Evolutionary conservation across 2,888 invertebrate genomes (phyloP).

Genomic region (Epinotia brunnichana): DNA sequence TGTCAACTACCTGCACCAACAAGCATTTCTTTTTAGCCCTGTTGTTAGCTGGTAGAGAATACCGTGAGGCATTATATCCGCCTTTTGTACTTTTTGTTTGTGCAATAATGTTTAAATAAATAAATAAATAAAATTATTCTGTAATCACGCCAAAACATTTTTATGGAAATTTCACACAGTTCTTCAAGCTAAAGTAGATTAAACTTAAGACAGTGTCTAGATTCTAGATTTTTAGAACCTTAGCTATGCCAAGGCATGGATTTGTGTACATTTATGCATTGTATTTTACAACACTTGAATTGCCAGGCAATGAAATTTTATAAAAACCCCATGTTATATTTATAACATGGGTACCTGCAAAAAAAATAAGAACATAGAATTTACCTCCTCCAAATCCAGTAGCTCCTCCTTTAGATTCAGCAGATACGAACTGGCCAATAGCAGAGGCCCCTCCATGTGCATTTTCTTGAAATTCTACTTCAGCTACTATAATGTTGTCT

Average conservation of each 20-base stretch:
- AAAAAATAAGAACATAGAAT: not conserved
- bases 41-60: too few relatives aligned
- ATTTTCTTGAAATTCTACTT: constrained; percentile 97
- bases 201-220: too few relatives aligned
- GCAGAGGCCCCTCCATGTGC: constrained; percentile 93
- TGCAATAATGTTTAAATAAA: too few relatives aligned
- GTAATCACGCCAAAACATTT: too few relatives aligned
- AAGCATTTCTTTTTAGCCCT: too few relatives aligned
- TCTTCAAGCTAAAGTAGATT: too few relatives aligned
- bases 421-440: constrained; percentile 96
- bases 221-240: too few relatives aligned
- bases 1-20: too few relatives aligned
- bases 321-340: not conserved
- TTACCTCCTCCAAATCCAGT: constrained; percentile 90
- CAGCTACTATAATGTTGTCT: constrained; percentile 97
- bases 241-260: not conserved
- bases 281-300: not conserved
- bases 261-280: not conserved
- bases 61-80: too few relatives aligned
- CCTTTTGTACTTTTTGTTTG: too few relatives aligned
- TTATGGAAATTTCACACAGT: too few relatives aligned
- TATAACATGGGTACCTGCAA: not conserved
- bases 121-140: too few relatives aligned
- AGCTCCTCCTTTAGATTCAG: constrained; percentile 93
- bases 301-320: not conserved